Evolutionary conservation across 2,113 vertebrate genomes (phyloP), one percentile per base, ranked within the genome.

Genomic region (Brachyhypopomus gauderio): DNA sequence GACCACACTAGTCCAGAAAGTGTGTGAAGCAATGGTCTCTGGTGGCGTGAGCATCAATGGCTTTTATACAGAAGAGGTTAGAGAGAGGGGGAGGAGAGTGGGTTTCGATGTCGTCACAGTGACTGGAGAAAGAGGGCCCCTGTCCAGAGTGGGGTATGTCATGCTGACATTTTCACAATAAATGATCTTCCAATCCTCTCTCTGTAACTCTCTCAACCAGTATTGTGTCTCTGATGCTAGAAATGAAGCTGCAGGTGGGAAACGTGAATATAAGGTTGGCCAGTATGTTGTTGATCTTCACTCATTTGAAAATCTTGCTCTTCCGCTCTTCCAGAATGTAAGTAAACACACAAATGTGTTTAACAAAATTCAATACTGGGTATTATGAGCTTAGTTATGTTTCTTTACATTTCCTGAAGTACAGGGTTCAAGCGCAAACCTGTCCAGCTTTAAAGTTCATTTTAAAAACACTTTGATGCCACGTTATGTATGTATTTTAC

Each of bases 1-100:
- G 89, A 99, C 96, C 76, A 98, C 97, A 16, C 87, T 98, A 88
- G 94, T 99, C 83, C 95, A 95, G 91, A 98, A 97, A 89, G 93
- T 91, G 22, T 92, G 90, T 79, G 96, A 96, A 45, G 89, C 89
- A 16, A 83, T 98, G 0, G 91, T 90, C 84, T 93, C 94, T 3
- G 91, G 93, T 0, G 94, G 95, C 0, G 14, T 94, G 81, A 83
- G 89, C 5, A 82, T 94, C 4, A 93, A 96, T 78, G 97, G 98
- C n/a, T 99, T 99, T 92, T 98, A 96, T 89, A 99, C 98, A 0
- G 94, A 98, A 83, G 98, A 99, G 92, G 95, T 99, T 82, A 92
- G 96, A 80, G 92, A 95, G 80, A 89, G 92, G 58, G 95, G 95
- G 72, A 93, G 94, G 72, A 95, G 98, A 91, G 90, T 94, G 20